Base-by-base conservation (phyloP, 1,140 invertebrate genomes). In the Sarcophaga bullata region DNA sequence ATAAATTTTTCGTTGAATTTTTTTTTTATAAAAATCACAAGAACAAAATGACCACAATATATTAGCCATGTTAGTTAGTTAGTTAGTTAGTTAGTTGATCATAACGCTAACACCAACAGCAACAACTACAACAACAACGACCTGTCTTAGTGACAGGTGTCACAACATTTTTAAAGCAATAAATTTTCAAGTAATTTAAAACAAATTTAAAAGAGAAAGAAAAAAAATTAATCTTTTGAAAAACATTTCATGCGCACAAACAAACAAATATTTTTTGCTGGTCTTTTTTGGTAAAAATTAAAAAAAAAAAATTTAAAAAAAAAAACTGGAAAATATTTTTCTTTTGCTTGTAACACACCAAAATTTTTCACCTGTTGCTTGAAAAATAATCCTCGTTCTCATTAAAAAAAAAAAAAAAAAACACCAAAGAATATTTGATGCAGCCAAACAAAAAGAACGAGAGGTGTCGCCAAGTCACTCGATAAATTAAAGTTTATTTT, bases 171-270 rank as follows among this genome's bases (percentile, higher is more conserved):
- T 49, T 78, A 78, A 78, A 17, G 19, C 48, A 17, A 78, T 78
- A 78, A 52, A 78, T 78, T 78, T 78, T 78, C n/a, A 17, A 50
- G 75, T 49, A 78, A 78, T 78, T 78, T 78, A 50, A 52, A 78
- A 48, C 48, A 50, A 78, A 78, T 78, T 78, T 78, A 78, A 50
- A n/a, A 78, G 50, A 78, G 15, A 78, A 19, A 19, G n/a, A 19
- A 72, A 72, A 72, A 37, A 37, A 37, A 2, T 37, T 4, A 37
- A 37, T 37, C 4, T 37, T 37, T 37, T 37, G 4, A 37, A 37
- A 37, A 37, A 37, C 25, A 2, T 37, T 37, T 37, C 25, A 37
- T 37, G 25, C 25, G 25, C 25, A 37, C 25, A 37, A 37, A 37
- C 25, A 4, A 2, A 37, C n/a, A n/a, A n/a, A n/a, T n/a, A n/a